Conservation (phyloP, 2,888 invertebrate species). For the Sminthurides aquaticus region DNA sequence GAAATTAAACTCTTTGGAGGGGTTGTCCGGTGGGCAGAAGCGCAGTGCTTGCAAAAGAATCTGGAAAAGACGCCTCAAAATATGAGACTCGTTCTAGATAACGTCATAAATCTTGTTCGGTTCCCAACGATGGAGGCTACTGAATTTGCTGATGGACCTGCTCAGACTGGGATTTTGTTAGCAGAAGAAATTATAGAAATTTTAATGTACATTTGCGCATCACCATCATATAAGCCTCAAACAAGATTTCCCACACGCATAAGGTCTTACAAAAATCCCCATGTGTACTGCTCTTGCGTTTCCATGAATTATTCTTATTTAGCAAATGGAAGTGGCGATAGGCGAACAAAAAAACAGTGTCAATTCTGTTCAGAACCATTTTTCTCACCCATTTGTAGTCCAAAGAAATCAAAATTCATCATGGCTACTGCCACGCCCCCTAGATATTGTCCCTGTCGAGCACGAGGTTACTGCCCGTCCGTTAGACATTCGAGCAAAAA, state of each 20-base stretch:
- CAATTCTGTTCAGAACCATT: not conserved
- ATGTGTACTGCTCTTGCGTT: conserved; percentile 6
- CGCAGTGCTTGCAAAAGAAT: not conserved
- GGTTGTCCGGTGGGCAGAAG: not conserved
- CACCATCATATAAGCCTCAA: not conserved
- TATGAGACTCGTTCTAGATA: not conserved
- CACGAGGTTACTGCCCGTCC: conserved; percentile 9
- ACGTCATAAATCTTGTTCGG: conserved; percentile 1
- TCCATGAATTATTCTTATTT: not conserved
- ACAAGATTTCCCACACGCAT: not conserved
- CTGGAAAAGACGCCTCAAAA: not conserved
- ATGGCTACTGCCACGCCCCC: conserved; percentile 7
- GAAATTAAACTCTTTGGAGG: not conserved
- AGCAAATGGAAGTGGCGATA: not conserved
- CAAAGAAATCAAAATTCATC: not conserved
- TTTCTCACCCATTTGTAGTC: not conserved
- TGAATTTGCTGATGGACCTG: conserved; percentile 16
- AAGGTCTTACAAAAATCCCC: conserved; percentile 9
- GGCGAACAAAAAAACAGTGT: not conserved
- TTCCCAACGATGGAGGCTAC: conserved; percentile 9
- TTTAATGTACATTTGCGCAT: conserved; percentile 9
- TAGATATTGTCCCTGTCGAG: conserved; percentile 11
- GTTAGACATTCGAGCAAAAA: not conserved
- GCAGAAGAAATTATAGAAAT: conserved; percentile 2
- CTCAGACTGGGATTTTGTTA: not conserved